These are phyloP conservation scores for Pedetes capensis DNA, from an alignment of 2,113 vertebrate genomes.

Conservation along the genomic window DNA sequence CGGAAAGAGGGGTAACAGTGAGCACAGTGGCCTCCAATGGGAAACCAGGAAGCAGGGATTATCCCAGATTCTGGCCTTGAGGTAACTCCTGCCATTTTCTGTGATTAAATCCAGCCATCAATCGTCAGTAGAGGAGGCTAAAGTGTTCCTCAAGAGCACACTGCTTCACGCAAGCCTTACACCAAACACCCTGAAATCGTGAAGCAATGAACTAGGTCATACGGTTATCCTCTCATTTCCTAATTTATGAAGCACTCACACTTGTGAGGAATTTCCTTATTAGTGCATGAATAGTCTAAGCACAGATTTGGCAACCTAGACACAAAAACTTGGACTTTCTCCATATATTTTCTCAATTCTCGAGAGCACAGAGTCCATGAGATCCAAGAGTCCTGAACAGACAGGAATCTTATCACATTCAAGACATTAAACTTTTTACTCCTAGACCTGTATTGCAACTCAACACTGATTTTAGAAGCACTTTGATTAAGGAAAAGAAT, in stretches of 20 bases:
- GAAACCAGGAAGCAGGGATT: not conserved
- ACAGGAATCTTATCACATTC: not conserved
- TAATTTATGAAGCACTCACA: not conserved
- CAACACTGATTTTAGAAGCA: not conserved
- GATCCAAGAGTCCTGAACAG: fast-evolving
- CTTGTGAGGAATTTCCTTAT: not conserved
- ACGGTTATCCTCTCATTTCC: not conserved
- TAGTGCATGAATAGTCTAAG: not conserved
- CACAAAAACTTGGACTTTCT: not conserved
- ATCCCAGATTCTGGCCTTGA: not conserved
- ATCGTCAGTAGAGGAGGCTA: not conserved
- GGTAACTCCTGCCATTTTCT: not conserved
- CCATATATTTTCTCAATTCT: not conserved
- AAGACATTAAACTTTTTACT: not conserved
- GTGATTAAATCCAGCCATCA: not conserved
- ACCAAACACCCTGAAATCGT: not conserved
- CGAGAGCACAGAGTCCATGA: not conserved
- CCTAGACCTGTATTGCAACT: no score
- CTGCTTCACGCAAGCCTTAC: not conserved
- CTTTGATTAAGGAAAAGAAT: not conserved
- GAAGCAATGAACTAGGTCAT: not conserved
- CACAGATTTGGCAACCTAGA: not conserved
- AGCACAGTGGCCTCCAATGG: not conserved
- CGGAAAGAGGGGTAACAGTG: not conserved
- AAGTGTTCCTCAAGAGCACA: not conserved